Percentiles rank a stretch among this genome's conserved stretches.
These are phyloP conservation scores for Aurelia aurita complex sp. Pacific DNA, from an alignment of 30 jellyfish, hydroid and myxozoan genomes.

Conservation along the genomic window DNA sequence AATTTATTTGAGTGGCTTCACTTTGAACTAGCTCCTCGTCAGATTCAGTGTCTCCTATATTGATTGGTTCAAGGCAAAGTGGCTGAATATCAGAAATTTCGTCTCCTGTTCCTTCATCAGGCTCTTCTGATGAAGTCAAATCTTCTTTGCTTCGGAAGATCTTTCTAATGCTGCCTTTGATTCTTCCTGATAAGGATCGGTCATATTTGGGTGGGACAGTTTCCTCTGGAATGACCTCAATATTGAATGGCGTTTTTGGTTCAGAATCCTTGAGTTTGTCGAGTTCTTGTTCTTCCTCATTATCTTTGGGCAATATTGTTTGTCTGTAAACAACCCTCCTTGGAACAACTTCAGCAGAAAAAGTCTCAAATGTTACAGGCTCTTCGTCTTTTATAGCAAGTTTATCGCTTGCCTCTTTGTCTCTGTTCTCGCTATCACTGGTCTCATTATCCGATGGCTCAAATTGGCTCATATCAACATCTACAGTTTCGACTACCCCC, in stretches of 20 bases:
- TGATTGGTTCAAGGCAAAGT: too few relatives aligned
- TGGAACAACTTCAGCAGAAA: neutral
- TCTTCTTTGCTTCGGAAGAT: neutral
- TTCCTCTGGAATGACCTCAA: neutral
- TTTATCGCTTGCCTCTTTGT: neutral
- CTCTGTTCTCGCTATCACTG: neutral
- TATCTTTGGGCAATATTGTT: neutral
- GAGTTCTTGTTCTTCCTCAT: neutral
- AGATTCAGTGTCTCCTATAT: too few relatives aligned
- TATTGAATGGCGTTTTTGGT: neutral
- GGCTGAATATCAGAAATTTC: neutral
- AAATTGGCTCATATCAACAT: neutral
- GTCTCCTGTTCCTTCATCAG: too few relatives aligned
- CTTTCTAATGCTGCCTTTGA: neutral
- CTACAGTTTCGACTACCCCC: neutral
- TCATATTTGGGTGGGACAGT: neutral
- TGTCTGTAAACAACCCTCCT: constrained; percentile 15
- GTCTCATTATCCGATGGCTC: neutral
- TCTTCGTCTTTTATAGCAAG: neutral
- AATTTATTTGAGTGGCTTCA: too few relatives aligned
- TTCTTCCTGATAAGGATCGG: neutral
- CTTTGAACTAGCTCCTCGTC: too few relatives aligned
- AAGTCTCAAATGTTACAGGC: neutral
- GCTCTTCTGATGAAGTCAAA: too few relatives aligned
- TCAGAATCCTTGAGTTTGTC: neutral